Conservation (phyloP, 2,113 vertebrate species). For the Illadopsis cleaveri region DNA sequence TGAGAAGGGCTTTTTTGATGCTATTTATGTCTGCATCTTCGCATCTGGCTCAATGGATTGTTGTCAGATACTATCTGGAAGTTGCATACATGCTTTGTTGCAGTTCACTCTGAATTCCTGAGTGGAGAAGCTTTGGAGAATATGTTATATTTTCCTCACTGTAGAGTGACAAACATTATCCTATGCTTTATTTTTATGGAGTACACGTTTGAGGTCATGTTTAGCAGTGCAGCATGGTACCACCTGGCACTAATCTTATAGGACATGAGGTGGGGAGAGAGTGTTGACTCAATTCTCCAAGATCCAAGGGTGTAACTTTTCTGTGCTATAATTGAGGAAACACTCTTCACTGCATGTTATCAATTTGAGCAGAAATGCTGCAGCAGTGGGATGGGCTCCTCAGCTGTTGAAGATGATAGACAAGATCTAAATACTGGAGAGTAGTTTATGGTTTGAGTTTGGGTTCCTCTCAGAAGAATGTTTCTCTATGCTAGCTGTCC, state of each 20-base stretch:
- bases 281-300: neutral
- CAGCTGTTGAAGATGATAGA: neutral
- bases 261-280: neutral
- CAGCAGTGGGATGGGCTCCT: neutral
- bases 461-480: neutral
- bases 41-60: rapidly evolving
- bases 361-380: neutral
- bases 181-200: neutral
- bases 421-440: neutral
- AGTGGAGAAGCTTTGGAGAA: neutral
- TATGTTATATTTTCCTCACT: neutral
- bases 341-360: neutral
- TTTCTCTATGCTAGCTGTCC: neutral
- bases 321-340: neutral
- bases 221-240: neutral
- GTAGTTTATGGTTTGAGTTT: neutral
- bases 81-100: neutral
- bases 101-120: neutral
- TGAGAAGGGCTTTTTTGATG: neutral
- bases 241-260: neutral
- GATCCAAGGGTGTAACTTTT: neutral
- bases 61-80: neutral
- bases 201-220: neutral
- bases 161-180: neutral
- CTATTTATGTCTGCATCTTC: neutral